A percentile compares a stretch with the other conserved stretches of the same genome.
phyloP scores from a whole-genome alignment of 2,888 invertebrate genomes.

The Thymelicus acteon region DNA sequence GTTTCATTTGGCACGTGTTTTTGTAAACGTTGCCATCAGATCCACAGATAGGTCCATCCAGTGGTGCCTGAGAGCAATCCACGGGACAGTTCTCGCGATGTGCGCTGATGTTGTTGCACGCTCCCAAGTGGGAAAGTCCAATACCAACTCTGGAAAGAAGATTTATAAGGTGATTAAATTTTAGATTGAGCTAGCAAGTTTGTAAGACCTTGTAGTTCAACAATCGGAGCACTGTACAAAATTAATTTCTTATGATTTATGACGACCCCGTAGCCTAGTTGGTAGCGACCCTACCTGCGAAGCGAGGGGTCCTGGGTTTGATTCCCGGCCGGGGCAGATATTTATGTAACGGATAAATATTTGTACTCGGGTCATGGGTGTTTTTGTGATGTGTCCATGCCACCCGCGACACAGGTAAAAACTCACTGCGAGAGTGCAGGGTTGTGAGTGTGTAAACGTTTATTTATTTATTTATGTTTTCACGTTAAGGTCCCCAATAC shows the following conservation, averaged over 20 bases:
- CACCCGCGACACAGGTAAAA: too few relatives aligned
- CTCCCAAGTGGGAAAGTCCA: conserved; percentile 93
- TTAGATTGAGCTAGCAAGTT: neutral
- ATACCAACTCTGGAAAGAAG: conserved; percentile 88
- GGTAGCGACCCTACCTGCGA: too few relatives aligned
- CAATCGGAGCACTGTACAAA: neutral
- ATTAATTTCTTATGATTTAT: neutral
- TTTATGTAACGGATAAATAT: too few relatives aligned
- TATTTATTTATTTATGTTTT: too few relatives aligned
- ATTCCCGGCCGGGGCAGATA: too few relatives aligned
- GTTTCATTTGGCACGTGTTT: conserved; percentile 96
- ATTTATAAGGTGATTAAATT: neutral
- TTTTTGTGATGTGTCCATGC: too few relatives aligned
- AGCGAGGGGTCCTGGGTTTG: too few relatives aligned
- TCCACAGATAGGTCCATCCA: conserved; percentile 96
- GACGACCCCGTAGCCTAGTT: too few relatives aligned
- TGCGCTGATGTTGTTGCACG: conserved; percentile 91
- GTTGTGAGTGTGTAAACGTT: too few relatives aligned
- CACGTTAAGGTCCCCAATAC: neutral
- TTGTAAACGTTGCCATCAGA: conserved; percentile 97
- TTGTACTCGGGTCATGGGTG: too few relatives aligned
- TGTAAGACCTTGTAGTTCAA: neutral
- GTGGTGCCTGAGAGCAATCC: conserved; percentile 92
- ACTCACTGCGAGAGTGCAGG: too few relatives aligned
- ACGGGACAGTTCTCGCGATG: conserved; percentile 96